phyloP scores from a whole-genome alignment of 2,797 vertebrate species.

The Parauchenoglanis punctatus region DNA sequence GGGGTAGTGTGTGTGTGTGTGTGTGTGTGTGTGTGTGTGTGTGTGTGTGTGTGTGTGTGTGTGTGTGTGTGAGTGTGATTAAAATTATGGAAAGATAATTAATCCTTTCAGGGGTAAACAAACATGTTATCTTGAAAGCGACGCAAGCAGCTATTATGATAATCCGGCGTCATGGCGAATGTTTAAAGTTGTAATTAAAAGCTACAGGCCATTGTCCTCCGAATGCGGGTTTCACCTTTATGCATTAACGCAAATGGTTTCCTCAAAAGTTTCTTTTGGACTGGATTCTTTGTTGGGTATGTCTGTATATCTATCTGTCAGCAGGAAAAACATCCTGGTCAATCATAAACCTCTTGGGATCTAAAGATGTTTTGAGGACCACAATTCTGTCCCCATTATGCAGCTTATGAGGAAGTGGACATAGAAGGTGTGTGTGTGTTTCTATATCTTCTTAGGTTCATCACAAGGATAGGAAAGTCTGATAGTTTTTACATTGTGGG shows the following conservation, averaged over 20 bases:
- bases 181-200: constrained; percentile 66
- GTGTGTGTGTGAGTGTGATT: constrained; percentile 5
- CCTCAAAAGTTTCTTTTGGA: constrained; percentile 21
- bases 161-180: constrained; percentile 58
- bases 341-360: neutral
- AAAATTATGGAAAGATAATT: constrained; percentile 64
- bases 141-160: constrained; percentile 56
- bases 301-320: neutral
- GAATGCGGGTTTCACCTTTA: constrained; percentile 34
- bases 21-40: neutral
- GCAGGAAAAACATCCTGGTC: neutral
- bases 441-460: neutral
- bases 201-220: constrained; percentile 53
- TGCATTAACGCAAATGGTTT: constrained; percentile 22
- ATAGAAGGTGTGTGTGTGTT: neutral
- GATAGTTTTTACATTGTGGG: neutral
- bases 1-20: neutral
- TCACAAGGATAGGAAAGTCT: neutral
- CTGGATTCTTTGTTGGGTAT: neutral
- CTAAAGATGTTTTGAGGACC: neutral
- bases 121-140: constrained; percentile 61
- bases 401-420: neutral
- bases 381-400: neutral
- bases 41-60: neutral
- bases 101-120: constrained; percentile 69